Conservation (phyloP, 2,888 invertebrate genomes). For the Chaitophorus viminalis region DNA sequence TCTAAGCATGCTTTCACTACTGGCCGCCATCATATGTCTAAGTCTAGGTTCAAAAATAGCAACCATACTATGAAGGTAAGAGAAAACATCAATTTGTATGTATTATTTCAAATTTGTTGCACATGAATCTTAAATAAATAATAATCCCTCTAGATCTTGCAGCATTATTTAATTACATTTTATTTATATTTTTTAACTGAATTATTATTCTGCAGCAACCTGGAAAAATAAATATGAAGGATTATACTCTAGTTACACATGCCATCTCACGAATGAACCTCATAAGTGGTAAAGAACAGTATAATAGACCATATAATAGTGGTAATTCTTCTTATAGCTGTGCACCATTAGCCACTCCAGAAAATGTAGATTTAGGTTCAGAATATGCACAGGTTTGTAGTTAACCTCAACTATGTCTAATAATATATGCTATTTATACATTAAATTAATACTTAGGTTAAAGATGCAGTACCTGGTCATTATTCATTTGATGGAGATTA, state of each 20-base stretch:
- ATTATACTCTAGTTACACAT: conserved; percentile 88
- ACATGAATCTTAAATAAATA: neutral
- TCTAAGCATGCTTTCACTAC: conserved; percentile 78
- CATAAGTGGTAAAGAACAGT: conserved; percentile 67
- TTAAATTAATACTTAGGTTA: conserved; percentile 67
- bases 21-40: conserved; percentile 73
- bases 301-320: conserved; percentile 66
- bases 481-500: conserved; percentile 73
- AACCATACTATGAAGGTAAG: conserved; percentile 76
- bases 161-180: neutral
- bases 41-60: conserved; percentile 76
- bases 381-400: conserved; percentile 76
- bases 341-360: conserved; percentile 81
- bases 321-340: conserved; percentile 71
- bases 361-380: conserved; percentile 79
- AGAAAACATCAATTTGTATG: neutral
- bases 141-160: neutral
- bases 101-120: neutral
- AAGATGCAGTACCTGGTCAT: conserved; percentile 72
- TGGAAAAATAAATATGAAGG: conserved; percentile 88
- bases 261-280: conserved; percentile 80
- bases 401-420: neutral
- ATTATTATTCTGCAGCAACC: conserved; percentile 74
- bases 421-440: conserved; percentile 2
- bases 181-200: conserved; percentile 7